Conservation (phyloP, 2,797 vertebrate species). For the Gambelia wislizenii region DNA sequence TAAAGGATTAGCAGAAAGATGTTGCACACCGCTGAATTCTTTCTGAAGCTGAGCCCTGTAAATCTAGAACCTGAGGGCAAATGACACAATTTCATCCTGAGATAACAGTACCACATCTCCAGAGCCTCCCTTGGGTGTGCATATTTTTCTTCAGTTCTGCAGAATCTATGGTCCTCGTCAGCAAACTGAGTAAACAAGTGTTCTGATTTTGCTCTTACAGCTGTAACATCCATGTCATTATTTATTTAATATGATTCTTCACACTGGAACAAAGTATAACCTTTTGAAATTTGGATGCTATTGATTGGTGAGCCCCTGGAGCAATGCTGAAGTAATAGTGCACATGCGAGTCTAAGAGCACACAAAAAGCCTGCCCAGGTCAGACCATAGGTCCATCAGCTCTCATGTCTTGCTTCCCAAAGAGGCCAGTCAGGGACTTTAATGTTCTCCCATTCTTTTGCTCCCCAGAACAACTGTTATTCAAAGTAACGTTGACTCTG, state of each 20-base stretch:
- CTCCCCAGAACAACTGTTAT: too few species aligned
- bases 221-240: conserved; percentile 9
- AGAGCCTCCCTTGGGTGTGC: not conserved
- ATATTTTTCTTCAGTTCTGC: not conserved
- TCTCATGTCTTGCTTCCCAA: too few species aligned
- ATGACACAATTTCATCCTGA: not conserved
- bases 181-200: not conserved
- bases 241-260: conserved; percentile 37
- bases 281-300: conserved; percentile 26
- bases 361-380: not conserved
- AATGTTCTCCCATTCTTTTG: too few species aligned
- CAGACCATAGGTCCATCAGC: not conserved
- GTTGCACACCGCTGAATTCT: not conserved
- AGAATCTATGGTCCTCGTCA: not conserved
- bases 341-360: rapidly evolving
- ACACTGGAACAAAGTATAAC: not conserved
- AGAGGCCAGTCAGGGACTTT: too few species aligned
- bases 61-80: not conserved
- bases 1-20: not conserved
- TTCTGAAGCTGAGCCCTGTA: not conserved
- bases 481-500: too few species aligned
- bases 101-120: not conserved
- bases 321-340: not conserved
- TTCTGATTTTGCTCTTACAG: not conserved
- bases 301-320: conserved; percentile 22